Evolutionary conservation across 1,140 invertebrate species (phyloP).

Genomic region (Brachionus asplanchnoidis): DNA sequence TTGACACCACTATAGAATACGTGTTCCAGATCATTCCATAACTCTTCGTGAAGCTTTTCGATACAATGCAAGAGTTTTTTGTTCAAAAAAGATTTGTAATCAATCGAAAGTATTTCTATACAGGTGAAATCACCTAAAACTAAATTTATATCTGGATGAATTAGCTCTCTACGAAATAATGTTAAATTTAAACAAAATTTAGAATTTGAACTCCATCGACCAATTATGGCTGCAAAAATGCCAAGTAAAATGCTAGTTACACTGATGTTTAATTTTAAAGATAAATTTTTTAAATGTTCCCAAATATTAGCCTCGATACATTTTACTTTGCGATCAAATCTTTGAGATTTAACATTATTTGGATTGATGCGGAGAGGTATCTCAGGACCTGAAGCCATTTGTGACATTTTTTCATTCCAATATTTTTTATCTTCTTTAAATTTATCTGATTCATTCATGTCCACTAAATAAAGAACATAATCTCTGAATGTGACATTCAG

Average conservation of each 20-base stretch:
- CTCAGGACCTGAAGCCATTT: background rate
- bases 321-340: background rate
- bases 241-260: background rate
- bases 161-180: background rate
- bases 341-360: background rate
- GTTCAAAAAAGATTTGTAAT: background rate
- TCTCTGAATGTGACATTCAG: background rate
- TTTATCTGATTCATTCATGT: background rate
- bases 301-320: background rate
- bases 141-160: background rate
- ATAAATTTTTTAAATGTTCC: background rate
- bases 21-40: background rate
- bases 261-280: background rate
- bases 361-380: background rate
- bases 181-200: background rate
- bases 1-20: background rate
- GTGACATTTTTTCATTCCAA: background rate
- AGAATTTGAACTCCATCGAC: background rate
- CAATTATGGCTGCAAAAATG: background rate
- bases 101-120: background rate
- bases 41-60: background rate
- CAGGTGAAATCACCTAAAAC: background rate
- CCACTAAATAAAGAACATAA: background rate
- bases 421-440: background rate
- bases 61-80: background rate